A percentile compares a stretch with the other conserved stretches of the same genome.
phyloP scores from a whole-genome alignment of 2,888 invertebrate species.

The Alloplasta piceator region DNA sequence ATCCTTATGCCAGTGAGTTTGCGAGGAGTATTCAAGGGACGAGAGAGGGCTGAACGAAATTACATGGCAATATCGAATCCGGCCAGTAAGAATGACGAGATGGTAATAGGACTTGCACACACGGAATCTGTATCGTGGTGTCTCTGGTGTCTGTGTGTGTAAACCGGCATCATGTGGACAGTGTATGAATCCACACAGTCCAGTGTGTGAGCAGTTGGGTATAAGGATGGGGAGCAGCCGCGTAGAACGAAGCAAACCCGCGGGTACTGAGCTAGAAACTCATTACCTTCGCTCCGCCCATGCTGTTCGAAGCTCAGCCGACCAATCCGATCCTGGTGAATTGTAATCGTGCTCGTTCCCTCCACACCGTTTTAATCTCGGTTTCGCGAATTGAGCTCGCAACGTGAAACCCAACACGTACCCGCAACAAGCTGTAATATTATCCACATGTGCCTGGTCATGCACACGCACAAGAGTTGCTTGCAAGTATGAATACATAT shows the following conservation, averaged over 20 bases:
- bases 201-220: too few species aligned
- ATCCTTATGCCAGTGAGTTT: background rate
- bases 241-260: slow-evolving; percentile 60
- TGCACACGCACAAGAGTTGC: background rate
- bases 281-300: slow-evolving; percentile 83
- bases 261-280: slow-evolving; percentile 80
- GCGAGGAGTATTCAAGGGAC: background rate
- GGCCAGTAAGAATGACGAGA: slow-evolving; percentile 62
- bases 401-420: slow-evolving; percentile 16
- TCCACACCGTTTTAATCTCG: slow-evolving; percentile 79
- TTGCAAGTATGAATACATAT: background rate
- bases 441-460: background rate
- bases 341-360: slow-evolving; percentile 79
- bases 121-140: background rate
- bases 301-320: slow-evolving; percentile 78
- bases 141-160: too few species aligned
- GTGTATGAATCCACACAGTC: slow-evolving; percentile 60
- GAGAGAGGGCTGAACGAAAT: slow-evolving; percentile 52
- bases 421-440: slow-evolving; percentile 21
- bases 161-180: slow-evolving; percentile 11
- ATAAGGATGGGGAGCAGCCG: slow-evolving; percentile 38
- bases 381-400: slow-evolving; percentile 66
- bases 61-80: slow-evolving; percentile 50
- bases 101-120: slow-evolving; percentile 40
- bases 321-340: slow-evolving; percentile 81